Evolutionary conservation across 2,113 vertebrate genomes (phyloP).

Genomic region (Noctilio leporinus): DNA sequence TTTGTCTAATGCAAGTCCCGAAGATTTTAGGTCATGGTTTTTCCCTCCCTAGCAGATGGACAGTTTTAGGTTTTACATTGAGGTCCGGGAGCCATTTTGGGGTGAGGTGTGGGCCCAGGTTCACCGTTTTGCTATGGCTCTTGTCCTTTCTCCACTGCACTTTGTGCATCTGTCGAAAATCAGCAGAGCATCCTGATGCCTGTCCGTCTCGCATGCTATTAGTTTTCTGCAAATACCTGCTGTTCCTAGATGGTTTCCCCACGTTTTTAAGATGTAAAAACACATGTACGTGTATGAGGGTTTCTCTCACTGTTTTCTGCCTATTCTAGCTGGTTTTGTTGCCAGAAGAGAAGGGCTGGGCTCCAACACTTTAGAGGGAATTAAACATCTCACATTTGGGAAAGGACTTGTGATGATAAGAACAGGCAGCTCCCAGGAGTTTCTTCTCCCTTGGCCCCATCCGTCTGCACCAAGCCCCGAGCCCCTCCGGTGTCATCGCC

Average conservation of each 20-base stretch:
- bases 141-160: background rate
- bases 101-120: background rate
- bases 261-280: background rate
- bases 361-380: no score
- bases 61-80: background rate
- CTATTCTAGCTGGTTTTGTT: no score
- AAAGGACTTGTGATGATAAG: background rate
- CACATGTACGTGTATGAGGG: no score
- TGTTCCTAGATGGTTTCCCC: background rate
- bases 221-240: background rate
- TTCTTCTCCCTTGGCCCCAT: background rate
- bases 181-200: background rate
- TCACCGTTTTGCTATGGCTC: background rate
- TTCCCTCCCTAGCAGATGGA: background rate
- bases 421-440: background rate
- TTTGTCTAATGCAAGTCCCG: background rate
- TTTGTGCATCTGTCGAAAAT: background rate
- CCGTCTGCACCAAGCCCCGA: background rate
- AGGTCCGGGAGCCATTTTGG: background rate
- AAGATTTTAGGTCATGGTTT: background rate
- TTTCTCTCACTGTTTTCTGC: no score
- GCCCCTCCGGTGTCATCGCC: background rate
- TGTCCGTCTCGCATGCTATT: background rate
- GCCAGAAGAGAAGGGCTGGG: no score
- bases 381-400: background rate